phyloP scores from a whole-genome alignment of 2,113 vertebrate genomes.

The Sturnira hondurensis region DNA sequence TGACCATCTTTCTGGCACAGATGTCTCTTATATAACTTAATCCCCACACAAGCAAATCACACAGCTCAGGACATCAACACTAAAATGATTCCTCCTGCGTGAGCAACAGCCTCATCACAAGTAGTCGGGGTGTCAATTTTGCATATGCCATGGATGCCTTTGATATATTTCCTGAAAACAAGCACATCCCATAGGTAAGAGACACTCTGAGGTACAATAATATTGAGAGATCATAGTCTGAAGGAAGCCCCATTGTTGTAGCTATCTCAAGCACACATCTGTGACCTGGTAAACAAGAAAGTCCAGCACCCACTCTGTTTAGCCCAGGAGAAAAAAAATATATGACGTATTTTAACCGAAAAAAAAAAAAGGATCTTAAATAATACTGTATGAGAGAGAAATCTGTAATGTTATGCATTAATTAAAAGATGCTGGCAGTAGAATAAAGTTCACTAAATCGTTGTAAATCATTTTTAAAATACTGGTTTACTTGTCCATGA shows the following conservation, averaged over 20 bases:
- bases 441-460: constrained; percentile 17
- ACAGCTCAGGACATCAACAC: constrained; percentile 43
- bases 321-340: neutral
- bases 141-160: neutral
- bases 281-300: constrained; percentile 18
- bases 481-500: constrained; percentile 36
- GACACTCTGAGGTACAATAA: neutral
- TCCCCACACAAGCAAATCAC: constrained; percentile 62
- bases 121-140: neutral
- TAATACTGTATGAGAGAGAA: neutral
- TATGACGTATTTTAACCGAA: neutral
- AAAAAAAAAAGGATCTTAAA: neutral
- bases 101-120: neutral
- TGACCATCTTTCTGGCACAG: constrained; percentile 66
- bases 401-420: constrained; percentile 46
- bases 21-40: constrained; percentile 73
- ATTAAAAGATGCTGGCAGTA: constrained; percentile 31
- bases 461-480: constrained; percentile 53
- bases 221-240: neutral
- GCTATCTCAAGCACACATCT: constrained; percentile 26
- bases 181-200: constrained; percentile 48
- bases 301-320: neutral
- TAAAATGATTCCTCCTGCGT: constrained; percentile 49
- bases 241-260: neutral
- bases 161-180: constrained; percentile 30